Evolutionary conservation across 1,140 invertebrate genomes (phyloP).

Genomic region (Pogonognathellus flavescens): DNA sequence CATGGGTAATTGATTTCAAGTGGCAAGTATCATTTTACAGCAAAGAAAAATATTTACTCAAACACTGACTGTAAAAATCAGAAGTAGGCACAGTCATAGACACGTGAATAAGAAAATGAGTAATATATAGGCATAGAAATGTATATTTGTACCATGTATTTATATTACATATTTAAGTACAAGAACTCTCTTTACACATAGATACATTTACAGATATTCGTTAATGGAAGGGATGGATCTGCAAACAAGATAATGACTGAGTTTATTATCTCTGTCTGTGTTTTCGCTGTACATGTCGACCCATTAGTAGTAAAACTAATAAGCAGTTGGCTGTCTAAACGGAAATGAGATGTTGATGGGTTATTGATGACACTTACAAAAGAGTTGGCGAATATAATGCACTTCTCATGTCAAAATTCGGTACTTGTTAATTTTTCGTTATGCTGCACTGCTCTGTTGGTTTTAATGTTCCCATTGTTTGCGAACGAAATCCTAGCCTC

Average conservation of each 20-base stretch:
- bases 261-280: background rate
- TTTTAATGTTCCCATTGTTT: constrained; percentile 1
- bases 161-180: no score
- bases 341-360: constrained; percentile 41
- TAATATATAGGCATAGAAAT: no score
- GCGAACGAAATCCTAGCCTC: background rate
- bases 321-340: background rate
- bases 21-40: no score
- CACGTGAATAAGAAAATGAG: no score
- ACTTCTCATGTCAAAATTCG: constrained; percentile 17
- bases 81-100: no score
- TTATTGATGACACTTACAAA: constrained; percentile 23
- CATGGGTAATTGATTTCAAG: no score
- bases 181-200: background rate
- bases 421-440: constrained; percentile 8
- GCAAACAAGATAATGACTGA: constrained; percentile 1
- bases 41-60: no score
- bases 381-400: background rate
- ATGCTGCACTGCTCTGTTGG: constrained; percentile 7
- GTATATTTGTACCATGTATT: no score
- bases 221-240: background rate
- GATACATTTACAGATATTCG: background rate
- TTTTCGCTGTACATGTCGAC: background rate
- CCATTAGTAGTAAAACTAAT: constrained; percentile 4
- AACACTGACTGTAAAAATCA: no score